Evolutionary conservation across 92 coral and sea anemone genomes (phyloP), one percentile per base, ranked within the genome.

Genomic region (Galaxea fascicularis): DNA sequence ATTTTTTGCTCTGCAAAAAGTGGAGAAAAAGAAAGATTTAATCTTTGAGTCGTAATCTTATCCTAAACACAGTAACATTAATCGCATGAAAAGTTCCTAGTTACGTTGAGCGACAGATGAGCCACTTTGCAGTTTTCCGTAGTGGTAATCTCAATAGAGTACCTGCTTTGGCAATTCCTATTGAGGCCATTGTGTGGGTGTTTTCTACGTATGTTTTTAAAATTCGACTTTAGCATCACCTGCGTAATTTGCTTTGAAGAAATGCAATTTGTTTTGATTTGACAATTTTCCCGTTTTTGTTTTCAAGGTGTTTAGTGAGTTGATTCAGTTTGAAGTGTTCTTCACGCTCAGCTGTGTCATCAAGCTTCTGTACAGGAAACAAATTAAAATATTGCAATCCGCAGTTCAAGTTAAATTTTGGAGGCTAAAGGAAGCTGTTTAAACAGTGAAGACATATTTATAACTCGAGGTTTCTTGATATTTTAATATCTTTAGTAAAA

Each of bases 161-260:
- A 78, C 82, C 82, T 25, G 82, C 11, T 25, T n/a, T 22, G 8
- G 27, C 10, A 63, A 14, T 25, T 54, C 26, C 10, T 13, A 18
- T 54, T 51, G 65, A 8, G 46, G 22, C 30, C 11, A 25, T 63
- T 27, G 63, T 78, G 11, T 63, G 45, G 17, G 30, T 22, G 62
- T 20, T 64, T 64, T 46, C 72, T 73, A 78, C 27, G 60, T 30
- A 31, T 16, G 25, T 31, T 35, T 63, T 78, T 51, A 63, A 59
- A 41, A 14, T 18, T 18, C 28, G 49, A 22, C 56, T 58, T 76
- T 73, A 28, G 1, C 30, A 11, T n/a, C 82, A 78, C 82, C 82
- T 78, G 72, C 14, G 8, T 7, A 45, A 4, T 46, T 64, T 9
- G 63, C 22, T 46, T 17, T 56, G 21, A 56, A 56, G 52, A 56